These are phyloP conservation scores for Leptinotarsa juncta DNA, from an alignment of 2,888 invertebrate species.

Conservation along the genomic window DNA sequence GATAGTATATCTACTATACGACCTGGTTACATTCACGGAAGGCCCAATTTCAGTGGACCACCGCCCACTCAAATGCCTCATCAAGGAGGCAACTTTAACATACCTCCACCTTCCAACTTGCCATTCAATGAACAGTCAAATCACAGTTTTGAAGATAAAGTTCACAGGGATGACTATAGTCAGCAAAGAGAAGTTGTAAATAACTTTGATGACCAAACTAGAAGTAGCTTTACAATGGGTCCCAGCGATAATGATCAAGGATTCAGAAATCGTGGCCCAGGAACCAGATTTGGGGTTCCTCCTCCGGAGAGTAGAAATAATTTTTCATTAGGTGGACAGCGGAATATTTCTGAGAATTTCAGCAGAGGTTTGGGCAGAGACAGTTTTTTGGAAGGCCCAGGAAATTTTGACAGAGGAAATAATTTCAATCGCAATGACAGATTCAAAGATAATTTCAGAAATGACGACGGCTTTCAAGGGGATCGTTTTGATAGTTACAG, in stretches of 20 bases:
- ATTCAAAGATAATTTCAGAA: conserved; percentile 27
- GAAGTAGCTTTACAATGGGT: conserved; percentile 56
- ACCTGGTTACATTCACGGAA: conserved; percentile 19
- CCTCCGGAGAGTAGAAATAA: conserved; percentile 25
- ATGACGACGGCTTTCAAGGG: conserved; percentile 20
- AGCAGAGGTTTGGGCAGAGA: conserved; percentile 33
- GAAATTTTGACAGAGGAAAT: conserved; percentile 40
- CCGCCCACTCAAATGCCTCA: conserved; percentile 33
- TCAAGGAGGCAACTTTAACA: conserved; percentile 26
- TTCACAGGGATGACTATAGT: conserved; percentile 44
- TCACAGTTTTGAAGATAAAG: conserved; percentile 49
- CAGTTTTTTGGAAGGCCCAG: conserved; percentile 29
- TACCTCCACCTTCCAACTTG: conserved; percentile 28
- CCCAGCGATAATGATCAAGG: conserved; percentile 23
- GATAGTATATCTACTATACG: conserved; percentile 38
- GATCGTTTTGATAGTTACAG: conserved; percentile 34
- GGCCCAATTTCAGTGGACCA: conserved; percentile 36
- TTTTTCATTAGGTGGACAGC: conserved; percentile 32
- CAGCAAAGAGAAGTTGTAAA: conserved; percentile 51
- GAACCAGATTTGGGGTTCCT: conserved; percentile 31
- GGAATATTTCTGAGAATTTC: conserved; percentile 38
- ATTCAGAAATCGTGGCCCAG: conserved; percentile 19
- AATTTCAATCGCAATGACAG: conserved; percentile 39
- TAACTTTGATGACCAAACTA: conserved; percentile 61
- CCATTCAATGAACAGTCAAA: conserved; percentile 49